phyloP scores from a whole-genome alignment of 2,797 vertebrate genomes.

The Danio choprae region DNA sequence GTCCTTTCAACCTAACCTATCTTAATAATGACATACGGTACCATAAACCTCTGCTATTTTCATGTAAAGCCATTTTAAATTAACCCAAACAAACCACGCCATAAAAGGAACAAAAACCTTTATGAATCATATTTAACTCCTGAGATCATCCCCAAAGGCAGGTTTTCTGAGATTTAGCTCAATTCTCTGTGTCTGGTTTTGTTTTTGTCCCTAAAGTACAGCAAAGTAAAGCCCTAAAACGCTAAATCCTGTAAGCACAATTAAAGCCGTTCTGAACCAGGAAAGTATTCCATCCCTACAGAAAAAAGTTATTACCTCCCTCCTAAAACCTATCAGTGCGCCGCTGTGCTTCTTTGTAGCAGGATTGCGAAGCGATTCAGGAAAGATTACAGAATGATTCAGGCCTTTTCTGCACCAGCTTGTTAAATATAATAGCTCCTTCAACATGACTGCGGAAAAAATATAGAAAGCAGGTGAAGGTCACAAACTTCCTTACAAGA shows the following conservation, averaged over 20 bases:
- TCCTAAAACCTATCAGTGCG: neutral
- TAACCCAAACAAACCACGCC: neutral
- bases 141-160: neutral
- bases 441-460: constrained; percentile 36
- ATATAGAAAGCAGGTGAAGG: constrained; percentile 58
- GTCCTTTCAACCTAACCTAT: neutral
- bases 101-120: neutral
- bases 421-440: constrained; percentile 36
- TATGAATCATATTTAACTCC: neutral
- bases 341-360: constrained; percentile 4
- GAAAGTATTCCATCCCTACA: constrained; percentile 17
- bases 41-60: neutral
- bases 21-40: neutral
- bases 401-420: constrained; percentile 7
- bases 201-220: constrained; percentile 5
- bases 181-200: neutral
- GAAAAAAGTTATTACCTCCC: neutral
- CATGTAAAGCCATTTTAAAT: neutral
- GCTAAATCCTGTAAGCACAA: constrained; percentile 18
- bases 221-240: neutral
- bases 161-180: neutral
- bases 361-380: constrained; percentile 2
- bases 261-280: neutral
- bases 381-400: constrained; percentile 12
- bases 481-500: constrained; percentile 54